Conservation (phyloP, 2,888 invertebrate species). For the Eristalinus sepulchralis region DNA sequence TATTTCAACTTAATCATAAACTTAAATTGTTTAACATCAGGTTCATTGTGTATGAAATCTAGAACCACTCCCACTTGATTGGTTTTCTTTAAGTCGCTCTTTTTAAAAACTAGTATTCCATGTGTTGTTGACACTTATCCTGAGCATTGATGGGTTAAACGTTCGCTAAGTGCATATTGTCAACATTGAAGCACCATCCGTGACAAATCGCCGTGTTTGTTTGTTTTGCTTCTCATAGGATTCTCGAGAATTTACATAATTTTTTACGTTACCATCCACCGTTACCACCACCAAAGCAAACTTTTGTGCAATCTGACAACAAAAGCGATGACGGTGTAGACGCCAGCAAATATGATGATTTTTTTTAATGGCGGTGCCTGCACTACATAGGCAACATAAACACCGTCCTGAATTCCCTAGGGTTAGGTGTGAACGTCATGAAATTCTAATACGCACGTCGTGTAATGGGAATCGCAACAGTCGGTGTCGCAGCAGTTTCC, state of each 20-base stretch:
- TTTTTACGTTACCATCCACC: neutral
- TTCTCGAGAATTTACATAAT: neutral
- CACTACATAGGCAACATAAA: slow-evolving; percentile 42
- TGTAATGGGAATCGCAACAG: slow-evolving; percentile 42
- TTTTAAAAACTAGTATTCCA: too few species aligned
- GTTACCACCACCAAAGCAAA: neutral
- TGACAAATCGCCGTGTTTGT: too few species aligned
- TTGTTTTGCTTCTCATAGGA: too few species aligned
- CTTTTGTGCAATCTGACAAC: neutral
- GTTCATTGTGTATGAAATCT: too few species aligned
- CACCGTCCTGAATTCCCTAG: slow-evolving; percentile 38
- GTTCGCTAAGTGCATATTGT: too few species aligned
- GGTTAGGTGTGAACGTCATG: slow-evolving; percentile 56
- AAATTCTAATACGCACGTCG: slow-evolving; percentile 63
- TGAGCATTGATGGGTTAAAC: too few species aligned
- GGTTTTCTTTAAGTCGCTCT: neutral
- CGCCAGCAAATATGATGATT: neutral
- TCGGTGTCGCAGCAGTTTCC: neutral
- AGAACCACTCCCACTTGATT: neutral
- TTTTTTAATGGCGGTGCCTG: neutral
- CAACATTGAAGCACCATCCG: neutral
- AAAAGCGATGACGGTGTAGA: neutral
- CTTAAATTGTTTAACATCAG: too few species aligned
- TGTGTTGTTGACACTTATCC: too few species aligned
- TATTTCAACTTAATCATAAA: too few species aligned